Evolutionary conservation across 2,113 vertebrate genomes (phyloP).

Genomic region (Muscicapa adusta): DNA sequence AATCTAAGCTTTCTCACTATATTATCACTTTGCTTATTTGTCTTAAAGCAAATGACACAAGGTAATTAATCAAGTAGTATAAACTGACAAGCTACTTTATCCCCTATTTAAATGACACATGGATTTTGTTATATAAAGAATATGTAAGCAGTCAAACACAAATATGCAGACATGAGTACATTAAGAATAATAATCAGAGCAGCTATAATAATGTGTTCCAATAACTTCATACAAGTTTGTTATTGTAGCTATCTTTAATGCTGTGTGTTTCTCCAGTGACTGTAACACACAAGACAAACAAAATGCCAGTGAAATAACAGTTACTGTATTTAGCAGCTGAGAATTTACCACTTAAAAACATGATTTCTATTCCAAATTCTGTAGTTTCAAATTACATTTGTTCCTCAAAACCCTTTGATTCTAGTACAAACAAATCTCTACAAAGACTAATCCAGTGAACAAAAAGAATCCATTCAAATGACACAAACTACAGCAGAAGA

Average conservation of each 20-base stretch:
- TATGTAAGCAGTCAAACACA: background rate
- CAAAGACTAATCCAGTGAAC: background rate
- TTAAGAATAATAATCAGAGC: background rate
- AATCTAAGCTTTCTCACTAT: background rate
- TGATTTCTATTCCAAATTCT: background rate
- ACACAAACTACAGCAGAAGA: background rate
- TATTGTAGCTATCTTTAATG: background rate
- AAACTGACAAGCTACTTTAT: background rate
- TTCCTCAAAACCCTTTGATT: background rate
- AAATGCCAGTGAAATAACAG: background rate
- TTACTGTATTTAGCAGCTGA: background rate
- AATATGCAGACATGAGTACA: background rate
- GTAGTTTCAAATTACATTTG: background rate
- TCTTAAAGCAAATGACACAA: background rate
- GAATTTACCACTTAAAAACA: background rate
- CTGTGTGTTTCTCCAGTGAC: background rate
- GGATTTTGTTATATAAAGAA: background rate
- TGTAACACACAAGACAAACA: background rate
- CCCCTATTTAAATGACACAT: background rate
- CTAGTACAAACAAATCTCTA: background rate
- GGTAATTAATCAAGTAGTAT: background rate
- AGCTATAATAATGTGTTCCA: background rate
- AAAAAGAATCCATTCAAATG: background rate
- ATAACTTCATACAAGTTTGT: background rate
- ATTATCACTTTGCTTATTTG: background rate